Percentiles rank a stretch among this genome's conserved stretches.
Evolutionary conservation across 2,797 vertebrate species (phyloP).

Genomic region (Lagorchestes hirsutus): DNA sequence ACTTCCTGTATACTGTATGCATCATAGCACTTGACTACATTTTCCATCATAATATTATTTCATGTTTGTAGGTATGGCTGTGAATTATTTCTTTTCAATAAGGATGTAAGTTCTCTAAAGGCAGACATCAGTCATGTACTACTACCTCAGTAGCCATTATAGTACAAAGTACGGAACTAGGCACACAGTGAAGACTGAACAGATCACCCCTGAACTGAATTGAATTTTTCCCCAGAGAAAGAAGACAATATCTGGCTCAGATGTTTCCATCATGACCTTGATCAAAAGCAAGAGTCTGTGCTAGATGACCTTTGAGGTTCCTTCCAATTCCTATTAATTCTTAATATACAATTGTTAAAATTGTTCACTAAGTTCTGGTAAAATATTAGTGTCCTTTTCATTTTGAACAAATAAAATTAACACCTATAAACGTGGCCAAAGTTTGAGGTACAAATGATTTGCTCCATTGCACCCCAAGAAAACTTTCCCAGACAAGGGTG

Average conservation of each 20-base stretch:
- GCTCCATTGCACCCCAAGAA: background rate
- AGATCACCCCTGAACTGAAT: background rate
- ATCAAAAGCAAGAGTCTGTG: slow-evolving; percentile 6
- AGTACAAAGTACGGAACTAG: background rate
- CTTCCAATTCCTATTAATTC: slow-evolving; percentile 35
- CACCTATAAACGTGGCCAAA: slow-evolving; percentile 39
- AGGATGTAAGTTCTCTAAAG: background rate
- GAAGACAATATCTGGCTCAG: background rate
- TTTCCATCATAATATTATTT: background rate
- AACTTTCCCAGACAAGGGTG: background rate
- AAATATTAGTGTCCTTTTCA: slow-evolving; percentile 25
- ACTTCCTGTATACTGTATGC: background rate
- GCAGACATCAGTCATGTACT: background rate
- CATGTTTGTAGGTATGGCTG: background rate
- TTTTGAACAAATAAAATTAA: slow-evolving; percentile 55
- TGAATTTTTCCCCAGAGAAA: background rate
- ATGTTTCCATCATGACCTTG: background rate
- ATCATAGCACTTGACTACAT: background rate
- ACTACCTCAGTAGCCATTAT: background rate
- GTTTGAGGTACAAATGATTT: slow-evolving; percentile 29
- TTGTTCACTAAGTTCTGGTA: slow-evolving; percentile 24
- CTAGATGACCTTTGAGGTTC: slow-evolving; percentile 24
- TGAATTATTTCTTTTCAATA: background rate
- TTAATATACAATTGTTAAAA: slow-evolving; percentile 48
- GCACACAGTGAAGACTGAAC: background rate